Conservation (phyloP, 1,140 invertebrate species). For the Augochlora pura region DNA sequence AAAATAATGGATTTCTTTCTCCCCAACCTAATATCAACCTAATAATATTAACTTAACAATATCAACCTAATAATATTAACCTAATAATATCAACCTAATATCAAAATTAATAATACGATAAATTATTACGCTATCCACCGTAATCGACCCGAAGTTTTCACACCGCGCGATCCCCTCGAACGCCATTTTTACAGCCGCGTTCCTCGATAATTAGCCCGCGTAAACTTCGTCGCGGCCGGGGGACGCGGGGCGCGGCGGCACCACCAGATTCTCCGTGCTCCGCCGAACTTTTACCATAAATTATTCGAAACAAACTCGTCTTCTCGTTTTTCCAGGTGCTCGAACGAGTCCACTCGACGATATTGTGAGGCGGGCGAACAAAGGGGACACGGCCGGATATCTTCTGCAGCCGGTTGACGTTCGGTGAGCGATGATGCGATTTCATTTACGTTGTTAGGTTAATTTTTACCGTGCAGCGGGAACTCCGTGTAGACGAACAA, state of each 20-base stretch:
- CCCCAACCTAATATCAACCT: too few relatives aligned
- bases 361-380: background rate
- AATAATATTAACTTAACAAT: too few relatives aligned
- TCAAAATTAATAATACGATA: background rate
- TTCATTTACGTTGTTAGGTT: background rate
- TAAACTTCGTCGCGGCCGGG: constrained; percentile 22
- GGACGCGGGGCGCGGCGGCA: too few relatives aligned
- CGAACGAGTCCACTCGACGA: background rate
- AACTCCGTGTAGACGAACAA: too few relatives aligned
- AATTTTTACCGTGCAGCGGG: too few relatives aligned
- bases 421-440: constrained; percentile 16
- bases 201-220: constrained; percentile 27
- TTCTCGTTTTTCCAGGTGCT: background rate
- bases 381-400: background rate
- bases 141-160: constrained; percentile 4
- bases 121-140: background rate
- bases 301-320: constrained; percentile 18
- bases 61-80: too few relatives aligned
- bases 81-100: too few relatives aligned
- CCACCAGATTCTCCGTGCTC: background rate
- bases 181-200: constrained; percentile 1
- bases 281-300: constrained; percentile 26
- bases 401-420: background rate
- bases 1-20: too few relatives aligned
- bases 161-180: too few relatives aligned